phyloP scores from a whole-genome alignment of 2,797 vertebrate species.

The Phataginus tetradactyla region DNA sequence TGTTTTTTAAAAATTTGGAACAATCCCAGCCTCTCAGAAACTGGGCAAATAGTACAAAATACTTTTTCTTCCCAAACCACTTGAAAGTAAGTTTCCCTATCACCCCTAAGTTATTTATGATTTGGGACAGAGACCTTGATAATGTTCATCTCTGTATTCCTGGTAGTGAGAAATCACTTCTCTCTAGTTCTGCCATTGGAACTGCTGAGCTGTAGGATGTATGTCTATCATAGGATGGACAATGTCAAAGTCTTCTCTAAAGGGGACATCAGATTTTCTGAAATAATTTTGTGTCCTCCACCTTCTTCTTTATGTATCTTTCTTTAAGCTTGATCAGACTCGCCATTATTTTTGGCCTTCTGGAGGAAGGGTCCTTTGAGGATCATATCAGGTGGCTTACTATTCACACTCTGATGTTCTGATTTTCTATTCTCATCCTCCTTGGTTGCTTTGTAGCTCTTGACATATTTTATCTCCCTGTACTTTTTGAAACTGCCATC shows the following conservation, averaged over 20 bases:
- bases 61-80: background rate
- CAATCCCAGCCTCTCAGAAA: background rate
- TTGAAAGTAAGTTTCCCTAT: background rate
- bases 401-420: background rate
- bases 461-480: background rate
- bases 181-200: background rate
- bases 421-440: background rate
- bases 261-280: background rate
- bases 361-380: background rate
- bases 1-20: background rate
- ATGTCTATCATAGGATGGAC: background rate
- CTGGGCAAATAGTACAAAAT: background rate
- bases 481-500: constrained; percentile 9
- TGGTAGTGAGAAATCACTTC: background rate
- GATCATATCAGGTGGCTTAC: background rate
- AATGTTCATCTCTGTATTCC: background rate
- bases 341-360: background rate
- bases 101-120: background rate
- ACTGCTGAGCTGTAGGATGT: background rate
- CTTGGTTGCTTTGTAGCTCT: background rate
- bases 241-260: background rate
- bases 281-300: background rate
- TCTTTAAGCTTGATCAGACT: background rate
- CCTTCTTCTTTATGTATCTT: background rate
- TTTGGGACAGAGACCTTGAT: background rate